Base-by-base conservation (phyloP, 2,888 invertebrate species). In the Apodemia hepburni region DNA sequence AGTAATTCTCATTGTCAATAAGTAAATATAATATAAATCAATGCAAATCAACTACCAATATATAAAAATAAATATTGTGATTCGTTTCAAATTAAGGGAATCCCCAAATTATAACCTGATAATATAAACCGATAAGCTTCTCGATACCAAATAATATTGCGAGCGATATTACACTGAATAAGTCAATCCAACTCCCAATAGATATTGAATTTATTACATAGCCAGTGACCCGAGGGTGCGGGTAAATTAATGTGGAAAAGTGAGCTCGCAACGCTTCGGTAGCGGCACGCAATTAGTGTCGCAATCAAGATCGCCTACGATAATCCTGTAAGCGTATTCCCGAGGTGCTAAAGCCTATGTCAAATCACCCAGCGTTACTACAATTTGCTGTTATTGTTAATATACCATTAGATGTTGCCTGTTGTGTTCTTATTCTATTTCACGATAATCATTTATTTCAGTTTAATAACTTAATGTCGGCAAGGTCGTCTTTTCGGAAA, bases 241-340 rank as follows among this genome's bases (percentile, higher is more conserved):
- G 63, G 65, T 70, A 69, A 71, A 73, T 74, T 72, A 75, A 71
- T 71, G 70, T 69, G 70, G 71, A 73, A 74, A 73, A 74, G 72
- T 72, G 73, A 71, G 68, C 69, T 68, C 67, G 69, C 68, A 68
- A 65, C 73, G 72, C 74, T 61, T 66, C 68, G 66, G 63, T 65
- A 65, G 66, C 66, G 66, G 64, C 68, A 73, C 71, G 75, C 80
- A 85, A 84, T 85, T 84, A 84, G 81, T 75, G 73, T 74, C 70
- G 75, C 77, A 81, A 82, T 82, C 81, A 81, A 81, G 81, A 81
- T 82, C 76, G 72, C 73, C 73, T 67, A 69, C 76, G 75, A 75
- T 81, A 80, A 81, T 81, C 77, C 75, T 66, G 71, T 74, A 69
- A 75, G 70, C 72, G 76, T 75, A 75, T 77, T 78, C 79, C 78